A percentile compares a stretch with the other conserved stretches of the same genome.
Evolutionary conservation across 2,888 invertebrate genomes (phyloP).

Genomic region (Iphiclides podalirius): DNA sequence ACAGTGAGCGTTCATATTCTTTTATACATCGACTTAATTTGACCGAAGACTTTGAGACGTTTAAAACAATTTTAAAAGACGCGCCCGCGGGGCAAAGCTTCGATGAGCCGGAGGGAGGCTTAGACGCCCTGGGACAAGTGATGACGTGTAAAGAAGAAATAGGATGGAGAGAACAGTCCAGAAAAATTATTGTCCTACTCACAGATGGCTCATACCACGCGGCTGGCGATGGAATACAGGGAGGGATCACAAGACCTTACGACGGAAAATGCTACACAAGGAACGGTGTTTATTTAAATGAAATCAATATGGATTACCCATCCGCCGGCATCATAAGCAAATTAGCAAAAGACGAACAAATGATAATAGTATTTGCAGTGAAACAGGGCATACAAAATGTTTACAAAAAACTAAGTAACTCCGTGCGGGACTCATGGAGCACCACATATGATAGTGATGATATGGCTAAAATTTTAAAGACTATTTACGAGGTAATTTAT

Average conservation of each 20-base stretch:
- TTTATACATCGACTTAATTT: constrained; percentile 87
- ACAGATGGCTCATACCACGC: constrained; percentile 88
- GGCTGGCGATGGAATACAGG: constrained; percentile 87
- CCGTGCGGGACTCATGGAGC: constrained; percentile 42
- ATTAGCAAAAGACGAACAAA: constrained; percentile 44
- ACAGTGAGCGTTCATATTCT: constrained; percentile 77
- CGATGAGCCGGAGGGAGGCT: constrained; percentile 89
- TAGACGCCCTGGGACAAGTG: constrained; percentile 92
- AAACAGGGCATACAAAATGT: not conserved
- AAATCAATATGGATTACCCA: constrained; percentile 86
- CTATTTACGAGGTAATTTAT: constrained; percentile 49
- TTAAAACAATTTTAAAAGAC: constrained; percentile 57
- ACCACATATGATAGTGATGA: constrained; percentile 20
- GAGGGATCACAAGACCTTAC: constrained; percentile 84
- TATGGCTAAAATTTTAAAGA: constrained; percentile 33
- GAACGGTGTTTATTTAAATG: constrained; percentile 75
- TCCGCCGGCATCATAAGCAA: constrained; percentile 84
- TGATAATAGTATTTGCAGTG: constrained; percentile 48
- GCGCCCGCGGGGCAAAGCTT: constrained; percentile 75
- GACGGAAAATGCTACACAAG: constrained; percentile 84
- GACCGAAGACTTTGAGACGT: constrained; percentile 72
- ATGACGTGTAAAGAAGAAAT: constrained; percentile 83
- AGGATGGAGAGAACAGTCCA: constrained; percentile 88
- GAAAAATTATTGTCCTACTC: constrained; percentile 88
- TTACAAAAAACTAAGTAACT: constrained; percentile 37